Percentiles rank a stretch among this genome's conserved stretches.
Conservation (phyloP, 2,797 vertebrate genomes). For the Trichosurus vulpecula region DNA sequence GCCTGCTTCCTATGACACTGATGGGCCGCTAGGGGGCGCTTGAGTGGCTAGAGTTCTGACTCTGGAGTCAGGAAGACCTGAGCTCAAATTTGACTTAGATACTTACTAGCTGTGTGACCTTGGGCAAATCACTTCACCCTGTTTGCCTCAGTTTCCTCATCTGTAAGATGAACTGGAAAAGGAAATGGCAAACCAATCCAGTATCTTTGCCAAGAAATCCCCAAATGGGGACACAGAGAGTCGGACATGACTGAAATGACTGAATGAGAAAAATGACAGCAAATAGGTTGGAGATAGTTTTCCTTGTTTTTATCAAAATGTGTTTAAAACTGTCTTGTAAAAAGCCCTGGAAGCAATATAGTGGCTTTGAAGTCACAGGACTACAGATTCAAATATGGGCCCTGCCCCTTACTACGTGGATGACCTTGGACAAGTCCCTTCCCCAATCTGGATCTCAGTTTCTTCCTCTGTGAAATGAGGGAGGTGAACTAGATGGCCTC, state of each 20-base stretch:
- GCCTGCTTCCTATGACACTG: slow-evolving; percentile 38
- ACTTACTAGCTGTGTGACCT: not conserved
- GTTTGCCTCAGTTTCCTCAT: slow-evolving; percentile 26
- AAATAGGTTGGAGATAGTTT: not conserved
- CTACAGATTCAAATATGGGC: not conserved
- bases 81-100: not conserved
- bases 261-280: not conserved
- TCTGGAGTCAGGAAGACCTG: not conserved
- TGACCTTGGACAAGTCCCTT: not conserved
- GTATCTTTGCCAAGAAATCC: not conserved
- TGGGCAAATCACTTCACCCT: not conserved
- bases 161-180: not conserved
- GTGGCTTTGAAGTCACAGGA: not conserved
- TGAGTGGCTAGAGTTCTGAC: not conserved
- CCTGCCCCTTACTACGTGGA: not conserved
- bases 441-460: not conserved
- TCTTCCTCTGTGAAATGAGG: not conserved
- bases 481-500: not conserved
- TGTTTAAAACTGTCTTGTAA: slow-evolving; percentile 44
- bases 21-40: not conserved
- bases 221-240: not conserved
- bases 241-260: not conserved
- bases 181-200: not conserved
- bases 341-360: not conserved
- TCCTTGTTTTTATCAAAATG: slow-evolving; percentile 29